These are phyloP conservation scores for Columba guinea DNA, from an alignment of 2,797 vertebrate genomes.

Conservation along the genomic window DNA sequence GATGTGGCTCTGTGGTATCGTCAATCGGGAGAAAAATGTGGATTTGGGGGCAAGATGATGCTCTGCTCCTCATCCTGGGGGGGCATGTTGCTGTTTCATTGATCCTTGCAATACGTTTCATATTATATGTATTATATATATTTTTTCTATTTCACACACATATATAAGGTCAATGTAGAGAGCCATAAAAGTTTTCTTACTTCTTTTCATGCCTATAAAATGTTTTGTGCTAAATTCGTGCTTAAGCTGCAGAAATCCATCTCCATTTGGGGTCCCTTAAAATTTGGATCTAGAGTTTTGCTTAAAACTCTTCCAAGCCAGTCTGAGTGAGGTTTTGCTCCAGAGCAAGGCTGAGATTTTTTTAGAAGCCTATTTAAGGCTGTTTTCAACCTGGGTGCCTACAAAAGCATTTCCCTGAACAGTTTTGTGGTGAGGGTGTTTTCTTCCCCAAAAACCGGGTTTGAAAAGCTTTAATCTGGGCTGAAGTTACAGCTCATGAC, in stretches of 20 bases:
- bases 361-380: neutral
- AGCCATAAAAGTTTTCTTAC: rapidly evolving
- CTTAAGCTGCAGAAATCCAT: neutral
- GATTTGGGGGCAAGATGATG: neutral
- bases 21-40: neutral
- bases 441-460: neutral
- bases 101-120: rapidly evolving
- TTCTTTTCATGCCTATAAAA: neutral
- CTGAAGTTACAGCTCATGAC: neutral
- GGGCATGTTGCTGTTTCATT: rapidly evolving
- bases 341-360: neutral
- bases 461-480: neutral
- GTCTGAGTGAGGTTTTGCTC: neutral
- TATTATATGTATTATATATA: neutral
- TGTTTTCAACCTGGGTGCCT: neutral
- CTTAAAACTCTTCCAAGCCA: rapidly evolving
- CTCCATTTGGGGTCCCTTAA: neutral
- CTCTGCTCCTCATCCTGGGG: neutral
- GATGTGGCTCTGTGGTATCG: rapidly evolving
- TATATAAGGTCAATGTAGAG: rapidly evolving
- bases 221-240: rapidly evolving
- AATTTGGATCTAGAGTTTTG: neutral
- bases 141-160: neutral
- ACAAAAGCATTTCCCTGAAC: rapidly evolving
- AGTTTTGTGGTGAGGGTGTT: neutral